These are phyloP conservation scores for Microcebus ravelobensis DNA, from an alignment of 2,113 vertebrate genomes.

Conservation along the genomic window DNA sequence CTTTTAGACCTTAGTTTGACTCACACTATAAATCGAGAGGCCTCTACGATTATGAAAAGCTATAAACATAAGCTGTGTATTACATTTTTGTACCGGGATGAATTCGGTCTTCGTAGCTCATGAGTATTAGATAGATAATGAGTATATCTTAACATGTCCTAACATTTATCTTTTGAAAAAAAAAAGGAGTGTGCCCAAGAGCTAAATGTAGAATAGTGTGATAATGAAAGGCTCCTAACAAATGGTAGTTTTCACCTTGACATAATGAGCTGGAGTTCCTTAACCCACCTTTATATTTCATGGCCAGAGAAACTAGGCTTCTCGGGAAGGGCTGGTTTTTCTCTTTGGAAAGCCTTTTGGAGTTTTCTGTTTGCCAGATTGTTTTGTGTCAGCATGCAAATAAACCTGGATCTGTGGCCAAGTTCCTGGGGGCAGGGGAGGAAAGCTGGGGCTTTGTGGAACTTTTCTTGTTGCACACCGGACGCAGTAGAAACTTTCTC, in stretches of 20 bases:
- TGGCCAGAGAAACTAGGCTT: no score
- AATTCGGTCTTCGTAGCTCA: not conserved
- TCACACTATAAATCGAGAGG: not conserved
- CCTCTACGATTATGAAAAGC: not conserved
- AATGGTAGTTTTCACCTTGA: not conserved
- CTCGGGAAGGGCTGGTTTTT: not conserved
- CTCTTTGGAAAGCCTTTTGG: not conserved
- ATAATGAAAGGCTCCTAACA: not conserved
- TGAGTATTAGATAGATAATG: not conserved
- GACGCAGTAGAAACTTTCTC: not conserved
- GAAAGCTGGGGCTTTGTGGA: not conserved
- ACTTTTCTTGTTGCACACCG: not conserved
- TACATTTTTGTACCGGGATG: not conserved
- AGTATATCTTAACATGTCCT: not conserved
- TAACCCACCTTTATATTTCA: not conserved
- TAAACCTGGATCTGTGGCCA: not conserved
- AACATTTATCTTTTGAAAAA: not conserved
- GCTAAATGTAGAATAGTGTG: not conserved
- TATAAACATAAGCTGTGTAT: not conserved
- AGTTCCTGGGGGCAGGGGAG: not conserved
- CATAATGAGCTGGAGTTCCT: not conserved
- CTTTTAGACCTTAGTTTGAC: not conserved
- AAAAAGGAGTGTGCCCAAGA: not conserved
- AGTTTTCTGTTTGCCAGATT: not conserved
- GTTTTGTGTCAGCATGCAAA: not conserved